A percentile compares a stretch with the other conserved stretches of the same genome.
These are phyloP conservation scores for Pachypsylla venusta DNA, from an alignment of 1,140 invertebrate species.

Conservation along the genomic window DNA sequence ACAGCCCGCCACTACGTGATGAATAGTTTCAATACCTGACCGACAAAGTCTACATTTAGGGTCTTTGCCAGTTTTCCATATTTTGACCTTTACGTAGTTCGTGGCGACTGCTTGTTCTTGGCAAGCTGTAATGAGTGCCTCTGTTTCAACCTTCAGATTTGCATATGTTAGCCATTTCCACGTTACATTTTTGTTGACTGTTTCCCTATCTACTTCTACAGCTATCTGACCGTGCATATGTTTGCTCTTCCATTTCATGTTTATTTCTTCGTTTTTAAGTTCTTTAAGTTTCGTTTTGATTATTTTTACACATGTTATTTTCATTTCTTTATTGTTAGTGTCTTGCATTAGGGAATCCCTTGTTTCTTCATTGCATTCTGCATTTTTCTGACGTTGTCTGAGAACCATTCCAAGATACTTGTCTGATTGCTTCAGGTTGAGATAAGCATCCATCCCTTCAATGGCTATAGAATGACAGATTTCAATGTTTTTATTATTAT, in stretches of 20 bases:
- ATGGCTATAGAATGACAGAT: no score
- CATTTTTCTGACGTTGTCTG: no score
- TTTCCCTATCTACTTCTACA: background rate
- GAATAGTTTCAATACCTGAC: background rate
- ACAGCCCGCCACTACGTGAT: background rate
- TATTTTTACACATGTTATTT: no score
- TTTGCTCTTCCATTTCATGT: background rate
- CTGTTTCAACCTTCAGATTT: background rate
- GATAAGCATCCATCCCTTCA: no score
- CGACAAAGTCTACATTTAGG: background rate
- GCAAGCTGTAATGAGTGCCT: background rate
- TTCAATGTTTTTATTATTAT: no score
- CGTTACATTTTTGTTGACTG: background rate
- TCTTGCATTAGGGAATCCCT: no score
- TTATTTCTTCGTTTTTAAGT: background rate
- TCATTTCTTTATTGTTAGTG: no score
- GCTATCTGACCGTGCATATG: background rate
- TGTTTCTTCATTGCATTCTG: no score
- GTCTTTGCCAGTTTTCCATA: background rate
- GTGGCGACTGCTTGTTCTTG: constrained; percentile 9
- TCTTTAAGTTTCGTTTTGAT: constrained; percentile 2
- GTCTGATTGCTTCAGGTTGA: no score
- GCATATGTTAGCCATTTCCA: background rate
- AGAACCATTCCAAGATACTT: no score
- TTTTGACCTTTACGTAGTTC: background rate